A percentile compares a stretch with the other conserved stretches of the same genome.
These are phyloP conservation scores for Oncopodura yosiiana DNA, from an alignment of 1,140 invertebrate genomes.

Conservation along the genomic window DNA sequence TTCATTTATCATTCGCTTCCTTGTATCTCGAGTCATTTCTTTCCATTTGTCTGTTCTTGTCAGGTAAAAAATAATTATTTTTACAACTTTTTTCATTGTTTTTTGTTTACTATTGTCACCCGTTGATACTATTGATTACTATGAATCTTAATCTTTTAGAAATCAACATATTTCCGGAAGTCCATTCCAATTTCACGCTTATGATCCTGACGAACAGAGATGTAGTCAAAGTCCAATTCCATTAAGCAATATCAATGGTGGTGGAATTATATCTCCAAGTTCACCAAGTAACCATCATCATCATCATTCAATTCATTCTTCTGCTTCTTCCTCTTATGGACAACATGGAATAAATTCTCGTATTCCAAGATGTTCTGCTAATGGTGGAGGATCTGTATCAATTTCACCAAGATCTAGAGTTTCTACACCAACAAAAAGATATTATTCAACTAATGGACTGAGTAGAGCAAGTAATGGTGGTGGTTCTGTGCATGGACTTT, in stretches of 20 bases:
- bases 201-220: slow-evolving; percentile 26
- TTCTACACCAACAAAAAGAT: slow-evolving; percentile 33
- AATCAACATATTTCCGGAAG: slow-evolving; percentile 31
- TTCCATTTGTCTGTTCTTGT: slow-evolving; percentile 27
- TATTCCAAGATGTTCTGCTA: slow-evolving; percentile 32
- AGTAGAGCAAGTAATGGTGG: slow-evolving; percentile 20
- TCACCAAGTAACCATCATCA: neutral
- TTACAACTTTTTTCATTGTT: no score
- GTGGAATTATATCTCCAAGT: neutral
- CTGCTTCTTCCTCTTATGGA: slow-evolving; percentile 19
- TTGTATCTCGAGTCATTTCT: slow-evolving; percentile 27
- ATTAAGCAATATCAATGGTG: slow-evolving; percentile 20
- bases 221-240: slow-evolving; percentile 25
- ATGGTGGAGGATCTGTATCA: slow-evolving; percentile 30
- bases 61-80: no score
- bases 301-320: neutral
- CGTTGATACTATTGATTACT: no score
- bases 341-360: slow-evolving; percentile 18
- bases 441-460: slow-evolving; percentile 25
- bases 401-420: slow-evolving; percentile 31
- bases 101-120: no score
- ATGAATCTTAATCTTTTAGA: no score
- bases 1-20: slow-evolving; percentile 31
- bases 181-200: slow-evolving; percentile 33
- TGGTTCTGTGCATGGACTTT: slow-evolving; percentile 40